These are phyloP conservation scores for Henricia sp. DNA, from an alignment of 53 echinoderm and acorn worm genomes.

Conservation along the genomic window DNA sequence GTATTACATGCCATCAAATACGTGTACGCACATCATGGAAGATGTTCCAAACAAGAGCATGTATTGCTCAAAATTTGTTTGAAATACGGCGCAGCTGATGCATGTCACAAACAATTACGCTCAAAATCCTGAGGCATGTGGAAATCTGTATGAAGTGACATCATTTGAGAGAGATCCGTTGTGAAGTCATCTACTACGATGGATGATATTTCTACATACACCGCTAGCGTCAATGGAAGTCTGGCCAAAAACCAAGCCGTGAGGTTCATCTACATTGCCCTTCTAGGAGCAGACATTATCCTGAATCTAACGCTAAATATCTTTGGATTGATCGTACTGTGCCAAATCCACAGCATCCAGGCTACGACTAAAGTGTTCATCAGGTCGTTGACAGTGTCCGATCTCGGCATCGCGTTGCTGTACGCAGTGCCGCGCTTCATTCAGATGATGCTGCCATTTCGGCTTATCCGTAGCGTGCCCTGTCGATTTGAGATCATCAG, in stretches of 20 bases:
- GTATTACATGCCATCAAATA: no score
- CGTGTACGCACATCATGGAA: no score
- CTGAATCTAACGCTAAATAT: constrained; percentile 18
- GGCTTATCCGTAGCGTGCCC: no score
- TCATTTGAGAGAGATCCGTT: no score
- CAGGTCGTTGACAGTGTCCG: constrained; percentile 43
- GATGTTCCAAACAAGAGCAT: no score
- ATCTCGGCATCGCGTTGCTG: constrained; percentile 47
- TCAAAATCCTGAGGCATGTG: background rate
- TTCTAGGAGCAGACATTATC: constrained; percentile 11
- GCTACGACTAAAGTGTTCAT: constrained; percentile 57
- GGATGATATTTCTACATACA: background rate
- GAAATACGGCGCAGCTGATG: no score
- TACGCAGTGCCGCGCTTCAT: constrained; percentile 35
- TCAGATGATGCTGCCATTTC: background rate
- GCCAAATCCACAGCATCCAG: constrained; percentile 22
- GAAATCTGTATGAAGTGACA: background rate
- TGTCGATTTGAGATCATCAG: background rate
- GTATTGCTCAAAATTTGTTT: no score
- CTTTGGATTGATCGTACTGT: constrained; percentile 13
- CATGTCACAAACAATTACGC: background rate
- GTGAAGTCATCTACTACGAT: background rate
- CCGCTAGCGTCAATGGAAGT: background rate
- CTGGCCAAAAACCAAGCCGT: background rate
- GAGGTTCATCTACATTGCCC: background rate